Base-by-base conservation (phyloP, 2,888 invertebrate genomes). In the Lucinisca nassula region DNA sequence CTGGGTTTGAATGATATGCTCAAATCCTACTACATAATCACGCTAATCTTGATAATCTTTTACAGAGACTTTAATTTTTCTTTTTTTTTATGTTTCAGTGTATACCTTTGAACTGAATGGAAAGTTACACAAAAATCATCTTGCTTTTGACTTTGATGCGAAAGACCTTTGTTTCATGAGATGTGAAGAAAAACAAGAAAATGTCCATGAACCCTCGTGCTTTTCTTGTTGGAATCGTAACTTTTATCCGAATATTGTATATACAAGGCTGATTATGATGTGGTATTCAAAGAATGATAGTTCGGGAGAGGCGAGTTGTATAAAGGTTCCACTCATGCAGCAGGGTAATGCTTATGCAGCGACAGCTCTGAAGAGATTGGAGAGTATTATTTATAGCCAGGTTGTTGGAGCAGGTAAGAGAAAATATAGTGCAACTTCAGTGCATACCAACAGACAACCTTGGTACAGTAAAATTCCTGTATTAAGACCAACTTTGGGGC, bases 301-400 rank as follows among this genome's bases (percentile, higher is more conserved):
- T 38, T 74, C 70, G 8, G 55, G 67, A 8, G 80, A 84, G 37
- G 84, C 83, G 0, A 55, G 78, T 21, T 90, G 90, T 79, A 79
- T 88, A 32, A 90, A 85, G 74, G 81, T 90, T 2, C 90, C 90
- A 17, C 81, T 90, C 14, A 70, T 90, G 35, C 90, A 90, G 67
- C 73, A 55, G 30, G 89, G 89, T 6, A 84, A 84, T 45, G 38
- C 74, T 8, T 27, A 84, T 72, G 77, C 84, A 14, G 78, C 79
- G 17, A 82, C 78, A 2, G 55, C 82, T 6, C 51, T 87, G 37
- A 32, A 82, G 27, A 74, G 61, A 61, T 32, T 82, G 17, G 30
- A 55, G 30, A 51, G 61, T 24, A 35, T 67, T 10, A 30, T 61
- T 4, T 67, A 61, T 30, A 27, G 55, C 8, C 45, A 75, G 27